Evolutionary conservation across 1,140 invertebrate species (phyloP), one percentile per base, ranked within the genome.

Genomic region (Lasioglossum albipes): DNA sequence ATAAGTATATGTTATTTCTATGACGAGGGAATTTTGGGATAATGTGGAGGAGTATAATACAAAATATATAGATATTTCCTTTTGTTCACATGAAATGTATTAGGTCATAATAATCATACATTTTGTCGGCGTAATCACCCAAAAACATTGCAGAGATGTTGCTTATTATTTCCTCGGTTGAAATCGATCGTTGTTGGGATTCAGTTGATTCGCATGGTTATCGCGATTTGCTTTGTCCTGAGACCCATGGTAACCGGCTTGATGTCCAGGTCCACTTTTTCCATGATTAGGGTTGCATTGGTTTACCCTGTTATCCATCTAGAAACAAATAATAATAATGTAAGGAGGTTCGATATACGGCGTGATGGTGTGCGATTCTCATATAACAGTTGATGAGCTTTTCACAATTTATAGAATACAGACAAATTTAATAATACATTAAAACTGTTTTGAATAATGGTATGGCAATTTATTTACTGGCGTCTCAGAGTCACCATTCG

Each of bases 221-320:
- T 87, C 22, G 0, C 81, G n/a, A 68, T 87, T 83, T 0, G 61
- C 22, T 22, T 82, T 87, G 0, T 42, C 59, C 0, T 57, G 71
- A 0, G n/a, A 0, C 4, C 88, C 87, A 20, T 72, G 5, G 2
- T 87, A 89, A 0, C 87, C 88, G 0, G 85, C 75, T 0, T n/a
- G 0, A 27, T 76, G 86, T 0, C 87, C 88, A 2, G 81, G 70
- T 0, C 88, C 88, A 4, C 31, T 57, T 0, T 9, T 0, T 0
- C 0, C 0, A 18, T 89, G 68, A 0, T 16, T 68, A 0, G 87
- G 85, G 18, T 89, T 85, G 4, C 62, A 75, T 10, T 84, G 79
- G 0, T 88, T 84, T 0, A 65, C 6, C 7, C 69, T 84, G 0
- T 70, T 59, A 13, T 84, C 64, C 79, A 78, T 85, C 84, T 85